Base-by-base conservation (phyloP, 2,888 invertebrate species). In the Eristalinus aeneus region DNA sequence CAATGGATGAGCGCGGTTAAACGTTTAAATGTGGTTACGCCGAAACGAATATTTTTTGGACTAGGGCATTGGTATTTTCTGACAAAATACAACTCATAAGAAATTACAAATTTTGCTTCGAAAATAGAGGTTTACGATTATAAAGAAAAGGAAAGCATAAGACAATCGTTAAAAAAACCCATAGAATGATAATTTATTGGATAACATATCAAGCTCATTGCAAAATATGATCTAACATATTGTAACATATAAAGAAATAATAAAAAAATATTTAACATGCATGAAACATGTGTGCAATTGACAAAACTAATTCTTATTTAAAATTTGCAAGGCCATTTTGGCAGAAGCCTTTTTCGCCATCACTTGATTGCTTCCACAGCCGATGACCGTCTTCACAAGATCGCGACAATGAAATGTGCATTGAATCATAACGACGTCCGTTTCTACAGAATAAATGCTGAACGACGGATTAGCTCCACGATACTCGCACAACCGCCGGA, bases 401-500 rank as follows among this genome's bases (percentile, higher is more conserved):
- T 95, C 95, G 63, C 94, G 92, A 81, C 95, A 93, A 27, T 94
- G 94, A 79, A 96, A 94, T 0, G 94, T 93, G 22, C 96, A 93
- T 0, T 94, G 94, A 0, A 96, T 92, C 94, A 96, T 94, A 0
- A 94, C 92, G 20, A 92, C 93, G 0, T 91, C 90, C 1, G 90
- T 89, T 3, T 92, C 91, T 0, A 89, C 34, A 0, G 89, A 9
- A 20, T 92, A 88, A 8, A 90, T 69, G 22, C 92, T 91, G 79
- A 97, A 98, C 54, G 90, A 89, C 0, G 97, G 96, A 75, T 95
- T 94, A 0, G 96, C 96, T 85, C 96, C 96, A 88, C 96, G 95
- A 90, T 95, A 94, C 93, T 99, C 99, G 89, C 96, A 93, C 1
- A 99, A 92, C 88, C 96, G 94, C 64, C 98, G 94, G n/a, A 99